A percentile compares a stretch with the other conserved stretches of the same genome.
Conservation (phyloP, 2,113 vertebrate species). For the Carlito syrichta region DNA sequence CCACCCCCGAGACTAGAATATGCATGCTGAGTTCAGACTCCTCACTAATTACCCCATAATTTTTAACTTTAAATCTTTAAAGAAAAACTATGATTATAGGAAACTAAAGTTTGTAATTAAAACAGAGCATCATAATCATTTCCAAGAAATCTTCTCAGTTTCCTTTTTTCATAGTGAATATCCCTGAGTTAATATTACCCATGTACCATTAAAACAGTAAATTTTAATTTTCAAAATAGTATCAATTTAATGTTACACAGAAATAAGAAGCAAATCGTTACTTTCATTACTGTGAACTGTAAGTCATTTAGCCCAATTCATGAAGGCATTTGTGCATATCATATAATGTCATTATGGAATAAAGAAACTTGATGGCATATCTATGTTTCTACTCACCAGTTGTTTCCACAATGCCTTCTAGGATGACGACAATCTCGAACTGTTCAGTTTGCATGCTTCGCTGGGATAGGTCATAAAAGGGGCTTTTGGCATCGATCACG, state of each 20-base stretch:
- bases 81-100: slow-evolving; percentile 22
- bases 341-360: slow-evolving; percentile 13
- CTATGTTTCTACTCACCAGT: slow-evolving; percentile 89
- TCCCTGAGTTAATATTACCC: not conserved
- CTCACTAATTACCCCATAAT: not conserved
- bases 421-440: slow-evolving; percentile 99
- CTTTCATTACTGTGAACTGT: not conserved
- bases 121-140: slow-evolving; percentile 24
- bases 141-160: not conserved
- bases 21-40: not conserved
- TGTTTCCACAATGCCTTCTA: slow-evolving; percentile 98
- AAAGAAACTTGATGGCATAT: slow-evolving; percentile 29
- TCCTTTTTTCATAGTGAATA: not conserved
- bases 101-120: slow-evolving; percentile 28
- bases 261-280: not conserved
- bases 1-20: not conserved
- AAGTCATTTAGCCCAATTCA: not conserved
- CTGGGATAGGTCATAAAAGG: slow-evolving; percentile 98
- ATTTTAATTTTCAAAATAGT: slow-evolving; percentile 10
- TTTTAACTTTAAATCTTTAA: slow-evolving; percentile 22
- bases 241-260: not conserved
- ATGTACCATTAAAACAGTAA: not conserved
- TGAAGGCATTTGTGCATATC: not conserved
- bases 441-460: slow-evolving; percentile 98
- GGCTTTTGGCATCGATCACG: slow-evolving; percentile 98